Evolutionary conservation across 2,888 invertebrate species (phyloP), one percentile per base, ranked within the genome.

Genomic region (Periphyllus acericola): DNA sequence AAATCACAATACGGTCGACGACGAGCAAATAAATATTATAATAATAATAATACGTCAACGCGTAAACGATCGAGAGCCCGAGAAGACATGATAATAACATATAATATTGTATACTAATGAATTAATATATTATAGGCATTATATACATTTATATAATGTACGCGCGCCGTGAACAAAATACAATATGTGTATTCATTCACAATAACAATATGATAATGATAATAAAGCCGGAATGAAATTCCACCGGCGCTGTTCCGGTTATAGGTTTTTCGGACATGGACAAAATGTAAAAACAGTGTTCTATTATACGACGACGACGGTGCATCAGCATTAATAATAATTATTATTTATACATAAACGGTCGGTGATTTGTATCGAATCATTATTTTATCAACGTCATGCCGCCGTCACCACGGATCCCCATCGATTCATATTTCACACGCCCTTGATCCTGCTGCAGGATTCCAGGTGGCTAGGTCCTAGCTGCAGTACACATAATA

Each of bases 171-270:
- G 32, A 46, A 81, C 21, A n/a, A 68, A 40, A 40, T 66, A 36
- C 1, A 14, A 46, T 46, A 14, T 46, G 14, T 46, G 46, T 46
- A 46, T 11, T 46, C 46, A 46, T 46, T 46, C 46, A 46, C 11
- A 46, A 55, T 21, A n/a, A n/a, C 52, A n/a, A 80, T 60, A 36
- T 34, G 29, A 36, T 46, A 46, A 46, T 46, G 46, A 46, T 46
- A 46, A 46, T 46, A 14, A 74, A 4, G 74, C 55, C 29, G 19
- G 52, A n/a, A 83, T 29, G 36, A 84, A 29, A 78, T 85, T 75
- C 84, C 68, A 32, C 32, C 40, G 34, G n/a, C 11, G 68, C n/a
- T 78, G 76, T 78, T 78, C 83, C 83, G 83, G 75, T 40, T 46
- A 46, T 14, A 14, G 66, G 25, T 9, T 36, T 66, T 46, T 68